A percentile compares a stretch with the other conserved stretches of the same genome.
Conservation (phyloP, 2,888 invertebrate genomes). For the Brachypterus glaber region DNA sequence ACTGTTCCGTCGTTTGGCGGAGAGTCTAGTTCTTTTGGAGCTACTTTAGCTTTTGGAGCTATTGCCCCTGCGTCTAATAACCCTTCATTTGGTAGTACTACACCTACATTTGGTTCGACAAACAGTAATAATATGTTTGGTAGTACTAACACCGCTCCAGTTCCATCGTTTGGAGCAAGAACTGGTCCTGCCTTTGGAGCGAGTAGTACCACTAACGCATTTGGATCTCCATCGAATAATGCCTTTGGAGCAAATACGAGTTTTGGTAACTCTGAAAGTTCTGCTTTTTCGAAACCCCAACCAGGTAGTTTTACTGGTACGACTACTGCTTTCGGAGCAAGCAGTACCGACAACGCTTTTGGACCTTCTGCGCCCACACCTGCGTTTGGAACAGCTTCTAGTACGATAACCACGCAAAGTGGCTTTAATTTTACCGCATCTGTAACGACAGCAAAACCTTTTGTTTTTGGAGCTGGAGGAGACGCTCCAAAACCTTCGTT, state of each 20-base stretch:
- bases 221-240: not conserved
- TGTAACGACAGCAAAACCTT: slow-evolving; percentile 14
- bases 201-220: slow-evolving; percentile 13
- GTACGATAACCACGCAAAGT: slow-evolving; percentile 6
- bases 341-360: slow-evolving; percentile 13
- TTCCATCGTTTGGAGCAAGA: slow-evolving; percentile 16
- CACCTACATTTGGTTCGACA: slow-evolving; percentile 1
- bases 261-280: slow-evolving; percentile 7
- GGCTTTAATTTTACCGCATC: slow-evolving; percentile 14
- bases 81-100: not conserved
- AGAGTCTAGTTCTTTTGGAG: slow-evolving; percentile 12
- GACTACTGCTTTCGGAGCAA: slow-evolving; percentile 2
- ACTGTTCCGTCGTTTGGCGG: slow-evolving; percentile 15
- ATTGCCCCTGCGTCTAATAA: not conserved
- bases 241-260: not conserved
- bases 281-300: slow-evolving; percentile 5
- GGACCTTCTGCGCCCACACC: slow-evolving; percentile 12
- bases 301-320: slow-evolving; percentile 9
- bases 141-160: slow-evolving; percentile 15
- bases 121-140: slow-evolving; percentile 14
- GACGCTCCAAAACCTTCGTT: slow-evolving; percentile 17
- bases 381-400: slow-evolving; percentile 6
- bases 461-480: slow-evolving; percentile 17
- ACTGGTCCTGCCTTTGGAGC: slow-evolving; percentile 6
- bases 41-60: slow-evolving; percentile 6